A percentile compares a stretch with the other conserved stretches of the same genome.
These are phyloP conservation scores for Sarcoramphus papa DNA, from an alignment of 2,797 vertebrate species.

Conservation along the genomic window DNA sequence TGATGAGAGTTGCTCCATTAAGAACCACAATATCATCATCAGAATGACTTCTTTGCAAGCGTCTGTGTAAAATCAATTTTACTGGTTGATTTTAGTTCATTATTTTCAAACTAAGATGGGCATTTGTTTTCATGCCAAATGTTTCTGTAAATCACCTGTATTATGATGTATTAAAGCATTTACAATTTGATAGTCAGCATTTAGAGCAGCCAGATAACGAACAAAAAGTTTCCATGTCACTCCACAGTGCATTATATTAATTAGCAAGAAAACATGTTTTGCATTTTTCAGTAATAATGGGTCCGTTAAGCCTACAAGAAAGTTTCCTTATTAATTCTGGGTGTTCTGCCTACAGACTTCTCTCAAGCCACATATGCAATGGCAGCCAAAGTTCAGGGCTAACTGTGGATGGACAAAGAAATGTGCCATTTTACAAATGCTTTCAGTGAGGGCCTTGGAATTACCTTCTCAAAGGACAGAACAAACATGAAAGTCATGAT, in stretches of 20 bases:
- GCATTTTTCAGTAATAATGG: background rate
- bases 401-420: background rate
- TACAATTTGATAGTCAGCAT: background rate
- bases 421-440: background rate
- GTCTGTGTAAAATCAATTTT: background rate
- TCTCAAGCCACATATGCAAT: background rate
- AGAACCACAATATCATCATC: background rate
- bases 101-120: background rate
- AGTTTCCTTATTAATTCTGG: background rate
- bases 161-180: background rate
- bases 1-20: background rate
- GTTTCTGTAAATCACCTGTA: background rate
- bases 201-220: background rate
- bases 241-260: background rate
- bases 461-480: background rate
- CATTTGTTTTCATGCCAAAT: background rate
- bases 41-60: background rate
- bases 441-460: background rate
- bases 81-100: background rate
- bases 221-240: background rate
- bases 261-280: background rate
- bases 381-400: background rate
- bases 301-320: background rate
- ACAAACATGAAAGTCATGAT: background rate
- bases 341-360: background rate